phyloP scores from a whole-genome alignment of 1,140 invertebrate species.

The Neomicropteryx cornuta region DNA sequence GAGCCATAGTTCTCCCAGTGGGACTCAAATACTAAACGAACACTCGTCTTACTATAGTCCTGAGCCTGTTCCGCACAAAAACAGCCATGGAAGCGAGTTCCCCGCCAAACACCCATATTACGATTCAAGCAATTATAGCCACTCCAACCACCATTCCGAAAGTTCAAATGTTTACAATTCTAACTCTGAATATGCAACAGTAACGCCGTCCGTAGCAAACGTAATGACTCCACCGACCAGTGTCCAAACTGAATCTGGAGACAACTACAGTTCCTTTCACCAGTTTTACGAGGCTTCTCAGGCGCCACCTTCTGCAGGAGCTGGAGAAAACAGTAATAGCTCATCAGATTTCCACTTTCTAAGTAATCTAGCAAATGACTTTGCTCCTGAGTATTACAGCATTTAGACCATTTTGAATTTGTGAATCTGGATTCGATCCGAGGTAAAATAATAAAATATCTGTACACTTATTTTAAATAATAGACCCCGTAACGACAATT shows the following conservation, averaged over 20 bases:
- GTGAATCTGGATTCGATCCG: too few species aligned
- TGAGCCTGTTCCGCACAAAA: constrained; percentile 28
- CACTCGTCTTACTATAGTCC: constrained; percentile 30
- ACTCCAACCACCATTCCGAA: constrained; percentile 25
- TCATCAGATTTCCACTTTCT: constrained; percentile 88
- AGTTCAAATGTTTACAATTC: constrained; percentile 7
- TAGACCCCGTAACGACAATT: too few species aligned
- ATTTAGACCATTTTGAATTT: too few species aligned
- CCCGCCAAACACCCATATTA: constrained; percentile 30
- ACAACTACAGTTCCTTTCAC: constrained; percentile 55
- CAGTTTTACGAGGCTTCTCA: constrained; percentile 55
- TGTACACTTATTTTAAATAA: too few species aligned
- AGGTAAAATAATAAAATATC: too few species aligned
- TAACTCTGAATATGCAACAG: too few species aligned
- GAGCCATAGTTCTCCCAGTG: constrained; percentile 12
- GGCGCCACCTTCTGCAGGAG: constrained; percentile 33
- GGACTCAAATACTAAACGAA: constrained; percentile 26
- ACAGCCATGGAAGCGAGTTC: constrained; percentile 26
- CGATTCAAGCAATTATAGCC: constrained; percentile 25
- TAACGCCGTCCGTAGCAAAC: constrained; percentile 19
- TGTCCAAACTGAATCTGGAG: constrained; percentile 42
- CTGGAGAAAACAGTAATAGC: constrained; percentile 74
- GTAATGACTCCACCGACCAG: constrained; percentile 47
- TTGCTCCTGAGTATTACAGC: constrained; percentile 84
- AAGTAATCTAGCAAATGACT: constrained; percentile 81